Evolutionary conservation across 2,113 vertebrate genomes (phyloP), one percentile per base, ranked within the genome.

Genomic region (Chaetodon auriga): DNA sequence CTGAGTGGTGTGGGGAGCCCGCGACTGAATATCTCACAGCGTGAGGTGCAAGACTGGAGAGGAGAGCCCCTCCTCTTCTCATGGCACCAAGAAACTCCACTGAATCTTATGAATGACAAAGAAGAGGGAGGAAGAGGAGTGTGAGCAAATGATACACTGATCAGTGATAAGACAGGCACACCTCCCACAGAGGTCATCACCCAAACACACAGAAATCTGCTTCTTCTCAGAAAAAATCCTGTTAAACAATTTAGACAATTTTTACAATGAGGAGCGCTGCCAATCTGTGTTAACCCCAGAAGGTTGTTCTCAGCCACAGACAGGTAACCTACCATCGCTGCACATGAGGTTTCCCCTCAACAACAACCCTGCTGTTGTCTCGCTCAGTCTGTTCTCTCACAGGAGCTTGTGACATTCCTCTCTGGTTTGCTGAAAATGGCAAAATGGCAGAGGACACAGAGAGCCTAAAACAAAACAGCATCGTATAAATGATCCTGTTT

Each of bases 391-490:
- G 83, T 70, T 12, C 77, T 76, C 45, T 92, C 72, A 63, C 89
- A 63, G 64, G 10, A 70, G 48, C 75, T 2, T 57, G 89, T 62
- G 41, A 94, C 69, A 94, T 94, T 94, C 91, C 92, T 82, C 92
- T 83, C 45, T 46, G 68, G 70, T 80, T 72, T 76, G 88, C 23
- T 36, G 68, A 62, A 89, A 92, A 86, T 80, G 70, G 83, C 77
- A 73, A 53, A 64, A 76, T 6, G 68, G 75, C 13, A 49, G 46
- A 61, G 55, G 18, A 64, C 86, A 69, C 46, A 6, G 3, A 46
- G 46, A 5, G 35, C 41, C 81, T 46, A 55, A 49, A 10, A 41
- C 54, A 74, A 43, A 72, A 72, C 75, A 25, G 51, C 30, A 30
- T 58, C 51, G 57, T 19, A 66, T 23, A 7, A 7, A 36, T 25